Percentiles rank a stretch among this genome's conserved stretches.
These are phyloP conservation scores for Burhinus oedicnemus DNA, from an alignment of 2,113 vertebrate species.

Conservation along the genomic window DNA sequence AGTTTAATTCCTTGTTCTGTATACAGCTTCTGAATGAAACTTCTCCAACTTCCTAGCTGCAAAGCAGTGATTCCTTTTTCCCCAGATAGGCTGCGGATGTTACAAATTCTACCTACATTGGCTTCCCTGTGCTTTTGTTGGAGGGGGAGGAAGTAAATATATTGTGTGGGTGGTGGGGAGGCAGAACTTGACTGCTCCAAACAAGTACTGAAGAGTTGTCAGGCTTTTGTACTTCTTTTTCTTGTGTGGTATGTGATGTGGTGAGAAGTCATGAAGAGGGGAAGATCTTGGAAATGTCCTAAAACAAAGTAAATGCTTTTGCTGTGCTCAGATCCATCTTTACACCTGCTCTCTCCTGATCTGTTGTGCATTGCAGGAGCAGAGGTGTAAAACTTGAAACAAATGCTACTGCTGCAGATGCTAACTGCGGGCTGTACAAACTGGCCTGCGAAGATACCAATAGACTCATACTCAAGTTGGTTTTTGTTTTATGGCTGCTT, in stretches of 20 bases:
- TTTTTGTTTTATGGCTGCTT: background rate
- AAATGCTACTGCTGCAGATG: background rate
- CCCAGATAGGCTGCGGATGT: background rate
- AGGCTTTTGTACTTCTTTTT: background rate
- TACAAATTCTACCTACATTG: background rate
- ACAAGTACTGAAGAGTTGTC: background rate
- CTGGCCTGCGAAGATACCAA: background rate
- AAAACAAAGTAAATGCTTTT: background rate
- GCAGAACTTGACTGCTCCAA: background rate
- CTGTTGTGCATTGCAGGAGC: background rate
- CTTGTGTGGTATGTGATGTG: fast-evolving
- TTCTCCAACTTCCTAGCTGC: background rate
- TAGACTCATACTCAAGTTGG: background rate
- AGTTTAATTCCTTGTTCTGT: background rate
- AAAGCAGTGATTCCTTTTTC: no score
- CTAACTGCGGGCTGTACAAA: background rate
- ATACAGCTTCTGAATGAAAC: background rate
- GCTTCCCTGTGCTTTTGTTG: background rate
- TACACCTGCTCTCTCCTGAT: background rate
- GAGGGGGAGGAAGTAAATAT: background rate
- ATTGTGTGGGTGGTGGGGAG: background rate
- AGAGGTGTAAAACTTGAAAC: background rate
- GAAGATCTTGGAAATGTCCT: background rate
- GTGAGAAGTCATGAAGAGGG: background rate
- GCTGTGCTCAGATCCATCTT: background rate